These are phyloP conservation scores for Drosophila parvula DNA, from an alignment of 1,140 invertebrate species.

Conservation along the genomic window DNA sequence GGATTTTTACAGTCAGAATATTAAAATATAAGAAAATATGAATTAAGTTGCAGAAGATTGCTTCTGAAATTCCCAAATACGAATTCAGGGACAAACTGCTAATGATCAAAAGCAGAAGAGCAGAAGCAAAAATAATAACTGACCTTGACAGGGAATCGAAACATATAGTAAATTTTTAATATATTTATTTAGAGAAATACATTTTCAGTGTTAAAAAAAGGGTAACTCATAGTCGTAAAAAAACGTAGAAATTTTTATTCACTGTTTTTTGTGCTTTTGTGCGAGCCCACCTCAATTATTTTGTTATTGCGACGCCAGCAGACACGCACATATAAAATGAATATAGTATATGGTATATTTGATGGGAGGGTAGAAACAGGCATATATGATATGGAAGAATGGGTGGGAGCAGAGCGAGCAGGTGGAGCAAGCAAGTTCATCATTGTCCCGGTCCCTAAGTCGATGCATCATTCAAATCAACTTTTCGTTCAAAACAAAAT, in stretches of 20 bases:
- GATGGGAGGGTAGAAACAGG: constrained; percentile 10
- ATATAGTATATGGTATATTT: constrained; percentile 12
- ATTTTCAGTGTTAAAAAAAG: not conserved
- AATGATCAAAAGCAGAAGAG: too few relatives aligned
- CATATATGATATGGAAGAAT: constrained; percentile 12
- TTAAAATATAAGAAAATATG: too few relatives aligned
- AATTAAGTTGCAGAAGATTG: not conserved
- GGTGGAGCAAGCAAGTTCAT: constrained; percentile 31
- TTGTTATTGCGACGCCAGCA: constrained; percentile 50
- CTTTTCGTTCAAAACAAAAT: constrained; percentile 57
- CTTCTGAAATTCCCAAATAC: not conserved
- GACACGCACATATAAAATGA: constrained; percentile 19
- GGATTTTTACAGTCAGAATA: too few relatives aligned
- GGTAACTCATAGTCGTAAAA: constrained; percentile 13
- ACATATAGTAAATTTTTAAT: not conserved
- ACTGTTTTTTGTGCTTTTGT: constrained; percentile 7
- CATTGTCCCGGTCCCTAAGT: constrained; percentile 14
- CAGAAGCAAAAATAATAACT: too few relatives aligned
- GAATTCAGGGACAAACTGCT: not conserved
- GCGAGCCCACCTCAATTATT: constrained; percentile 59
- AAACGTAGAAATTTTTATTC: not conserved
- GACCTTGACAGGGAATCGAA: not conserved
- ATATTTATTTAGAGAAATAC: not conserved
- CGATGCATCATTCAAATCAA: constrained; percentile 53
- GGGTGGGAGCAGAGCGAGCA: constrained; percentile 32